Evolutionary conservation across 2,797 vertebrate genomes (phyloP).

Genomic region (Amniataba percoides): DNA sequence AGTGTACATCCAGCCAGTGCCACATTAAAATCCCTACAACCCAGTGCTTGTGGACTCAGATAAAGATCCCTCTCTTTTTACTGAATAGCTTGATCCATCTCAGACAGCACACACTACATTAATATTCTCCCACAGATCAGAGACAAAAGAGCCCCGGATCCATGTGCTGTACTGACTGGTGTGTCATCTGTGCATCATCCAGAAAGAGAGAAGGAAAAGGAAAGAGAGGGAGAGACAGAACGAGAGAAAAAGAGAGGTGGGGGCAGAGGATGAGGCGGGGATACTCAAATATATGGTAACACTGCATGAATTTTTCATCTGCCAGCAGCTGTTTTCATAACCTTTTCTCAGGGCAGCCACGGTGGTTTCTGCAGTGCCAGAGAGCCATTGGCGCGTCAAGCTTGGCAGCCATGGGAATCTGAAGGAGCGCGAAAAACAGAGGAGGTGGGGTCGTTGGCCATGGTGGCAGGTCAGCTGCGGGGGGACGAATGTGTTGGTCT

Average conservation of each 20-base stretch:
- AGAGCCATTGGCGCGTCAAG: constrained; percentile 57
- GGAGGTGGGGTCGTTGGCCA: constrained; percentile 41
- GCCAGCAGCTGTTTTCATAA: constrained; percentile 79
- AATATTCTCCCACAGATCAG: constrained; percentile 76
- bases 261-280: constrained; percentile 45
- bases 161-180: constrained; percentile 70
- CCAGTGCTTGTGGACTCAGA: constrained; percentile 62
- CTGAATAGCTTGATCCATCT: constrained; percentile 69
- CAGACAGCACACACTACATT: constrained; percentile 70
- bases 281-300: constrained; percentile 73
- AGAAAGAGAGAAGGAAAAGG: constrained; percentile 43
- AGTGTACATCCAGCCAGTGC: constrained; percentile 69
- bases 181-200: constrained; percentile 74
- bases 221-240: constrained; percentile 26
- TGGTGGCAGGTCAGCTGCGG: constrained; percentile 55
- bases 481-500: constrained; percentile 26
- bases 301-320: constrained; percentile 79
- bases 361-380: constrained; percentile 57
- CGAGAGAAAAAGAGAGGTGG: not conserved
- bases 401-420: constrained; percentile 52
- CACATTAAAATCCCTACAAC: constrained; percentile 71
- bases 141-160: constrained; percentile 66
- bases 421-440: constrained; percentile 27
- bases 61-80: constrained; percentile 67
- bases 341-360: constrained; percentile 70